phyloP scores from a whole-genome alignment of 2,888 invertebrate species.

The Thera britannica region DNA sequence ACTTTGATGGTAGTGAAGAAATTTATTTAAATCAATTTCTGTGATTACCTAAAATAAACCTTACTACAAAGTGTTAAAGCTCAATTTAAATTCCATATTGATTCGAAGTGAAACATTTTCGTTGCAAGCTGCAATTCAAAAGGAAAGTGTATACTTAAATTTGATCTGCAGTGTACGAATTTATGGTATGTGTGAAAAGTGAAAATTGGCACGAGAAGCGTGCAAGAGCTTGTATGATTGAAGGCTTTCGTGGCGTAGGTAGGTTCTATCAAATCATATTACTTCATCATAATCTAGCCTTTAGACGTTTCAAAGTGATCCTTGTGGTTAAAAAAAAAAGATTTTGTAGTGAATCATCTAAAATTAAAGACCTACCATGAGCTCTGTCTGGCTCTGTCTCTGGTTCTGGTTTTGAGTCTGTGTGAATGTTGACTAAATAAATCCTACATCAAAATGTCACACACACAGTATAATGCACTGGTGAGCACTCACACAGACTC shows the following conservation, averaged over 20 bases:
- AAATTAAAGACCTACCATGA: too few relatives aligned
- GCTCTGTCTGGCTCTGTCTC: too few relatives aligned
- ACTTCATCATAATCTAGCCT: neutral
- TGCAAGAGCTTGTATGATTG: constrained; percentile 36
- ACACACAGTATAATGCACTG: too few relatives aligned
- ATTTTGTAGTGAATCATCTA: too few relatives aligned
- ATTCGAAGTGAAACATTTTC: constrained; percentile 22
- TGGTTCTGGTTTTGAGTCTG: too few relatives aligned
- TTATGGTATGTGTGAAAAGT: constrained; percentile 52
- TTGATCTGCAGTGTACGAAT: constrained; percentile 49
- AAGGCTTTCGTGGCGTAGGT: neutral
- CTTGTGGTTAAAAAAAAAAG: too few relatives aligned
- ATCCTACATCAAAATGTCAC: too few relatives aligned
- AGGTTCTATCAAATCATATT: neutral
- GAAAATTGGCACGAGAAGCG: constrained; percentile 45
- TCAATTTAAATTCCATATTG: neutral
- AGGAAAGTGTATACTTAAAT: constrained; percentile 52
- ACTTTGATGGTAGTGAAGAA: too few relatives aligned
- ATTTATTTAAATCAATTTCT: too few relatives aligned
- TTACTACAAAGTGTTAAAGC: neutral
- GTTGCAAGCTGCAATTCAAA: constrained; percentile 48
- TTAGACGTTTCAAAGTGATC: too few relatives aligned
- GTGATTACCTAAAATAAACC: neutral
- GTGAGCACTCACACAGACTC: too few relatives aligned
- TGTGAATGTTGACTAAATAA: too few relatives aligned